Base-by-base conservation (phyloP, 2,113 vertebrate species). In the Beaufortia kweichowensis region DNA sequence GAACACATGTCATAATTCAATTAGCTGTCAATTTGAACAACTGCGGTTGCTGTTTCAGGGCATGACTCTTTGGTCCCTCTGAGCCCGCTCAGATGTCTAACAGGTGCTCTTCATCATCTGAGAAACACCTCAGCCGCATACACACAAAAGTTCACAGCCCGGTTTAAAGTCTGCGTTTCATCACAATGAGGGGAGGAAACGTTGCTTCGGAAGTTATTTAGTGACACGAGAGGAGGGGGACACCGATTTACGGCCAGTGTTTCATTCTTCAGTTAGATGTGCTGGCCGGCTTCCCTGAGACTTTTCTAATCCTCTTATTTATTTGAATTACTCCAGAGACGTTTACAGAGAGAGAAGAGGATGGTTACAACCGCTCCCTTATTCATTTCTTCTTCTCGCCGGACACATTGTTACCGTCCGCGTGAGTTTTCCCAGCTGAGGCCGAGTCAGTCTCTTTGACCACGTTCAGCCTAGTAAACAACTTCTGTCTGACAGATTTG, bases 41-140 rank as follows among this genome's bases (percentile, higher is more conserved):
- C 35, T 76, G 24, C 14, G 39, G n/a, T 7, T 9, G 17, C 48
- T 31, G 48, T 26, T 29, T 46, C n/a, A 46, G 23, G 11, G 39
- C 41, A 48, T 15, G 57, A 26, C 59, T 66, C 41, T 53, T 53
- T 3, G n/a, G 19, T 53, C 19, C 48, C 48, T 21, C 19, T n/a
- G 48, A n/a, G 0, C 23, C 66, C 7, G 31, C 14, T 35, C 31
- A 5, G 57, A 29, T 57, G 53, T 71, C 68, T 19, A 10, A 71
- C 68, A 71, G 68, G 68, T 71, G 66, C 39, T 71, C 53, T 71
- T 50, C 68, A 71, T 57, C 53, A 28, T 59, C 14, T 6, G 12
- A 71, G 24, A 26, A 17, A 53, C 48, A 53, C 48, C 48, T 53
- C 43, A 28, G 15, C 7, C 39, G 17, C 41, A 9, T 41, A 66